Conservation (phyloP, 2,797 vertebrate species). For the Myotis myotis region DNA sequence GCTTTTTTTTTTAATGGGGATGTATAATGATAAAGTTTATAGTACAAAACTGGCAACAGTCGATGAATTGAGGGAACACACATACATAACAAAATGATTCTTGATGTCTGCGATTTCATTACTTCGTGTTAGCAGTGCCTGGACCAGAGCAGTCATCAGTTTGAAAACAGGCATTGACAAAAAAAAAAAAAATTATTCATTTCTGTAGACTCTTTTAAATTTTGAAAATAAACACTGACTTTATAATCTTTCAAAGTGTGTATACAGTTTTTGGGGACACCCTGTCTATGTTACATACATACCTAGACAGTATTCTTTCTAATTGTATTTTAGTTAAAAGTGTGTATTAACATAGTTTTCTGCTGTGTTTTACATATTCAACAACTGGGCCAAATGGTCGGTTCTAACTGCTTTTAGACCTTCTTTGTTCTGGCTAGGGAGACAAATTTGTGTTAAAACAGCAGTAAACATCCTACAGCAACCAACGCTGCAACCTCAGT, state of each 20-base stretch:
- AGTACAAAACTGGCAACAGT: not conserved
- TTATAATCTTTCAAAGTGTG: not conserved
- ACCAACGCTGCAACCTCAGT: not conserved
- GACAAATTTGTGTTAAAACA: not conserved
- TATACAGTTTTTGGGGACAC: not conserved
- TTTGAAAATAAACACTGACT: not conserved
- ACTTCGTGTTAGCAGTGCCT: not conserved
- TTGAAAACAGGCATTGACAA: not conserved
- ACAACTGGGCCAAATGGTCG: not conserved
- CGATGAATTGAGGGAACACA: not conserved
- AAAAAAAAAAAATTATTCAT: not conserved
- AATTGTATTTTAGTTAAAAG: not conserved
- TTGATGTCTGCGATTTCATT: not conserved
- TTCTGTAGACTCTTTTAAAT: not conserved
- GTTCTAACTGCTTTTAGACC: slow-evolving; percentile 28
- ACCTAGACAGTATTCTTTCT: not conserved
- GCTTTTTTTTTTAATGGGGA: not conserved
- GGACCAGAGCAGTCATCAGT: not conserved
- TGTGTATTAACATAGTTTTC: not conserved
- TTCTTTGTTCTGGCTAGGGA: not conserved
- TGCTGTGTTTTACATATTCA: not conserved
- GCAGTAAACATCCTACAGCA: slow-evolving; percentile 50
- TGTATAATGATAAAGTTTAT: not conserved
- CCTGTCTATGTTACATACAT: not conserved
- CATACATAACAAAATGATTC: not conserved